Evolutionary conservation across 2,113 vertebrate genomes (phyloP), one percentile per base, ranked within the genome.

Genomic region (Eclectus roratus): DNA sequence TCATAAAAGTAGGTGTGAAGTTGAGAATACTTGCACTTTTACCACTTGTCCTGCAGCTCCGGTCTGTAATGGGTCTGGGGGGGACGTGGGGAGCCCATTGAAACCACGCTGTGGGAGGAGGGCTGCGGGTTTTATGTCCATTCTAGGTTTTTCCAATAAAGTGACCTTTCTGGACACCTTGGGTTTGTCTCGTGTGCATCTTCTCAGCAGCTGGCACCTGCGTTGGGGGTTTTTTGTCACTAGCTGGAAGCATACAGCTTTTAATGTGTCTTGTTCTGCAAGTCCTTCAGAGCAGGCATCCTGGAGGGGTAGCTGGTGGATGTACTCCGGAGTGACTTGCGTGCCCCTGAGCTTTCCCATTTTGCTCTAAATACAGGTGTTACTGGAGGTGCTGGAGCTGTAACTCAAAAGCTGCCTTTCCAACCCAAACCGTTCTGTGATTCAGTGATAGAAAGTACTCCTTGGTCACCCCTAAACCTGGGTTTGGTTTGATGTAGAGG

Each of bases 141-240:
- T 94, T 89, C 92, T 87, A 71, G 85, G 74, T 88, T 93, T 96
- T 94, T 82, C 90, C 92, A 98, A 98, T 98, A 98, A 98, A 98
- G 97, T 97, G 96, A 96, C 97, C 97, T 98, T 98, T 97, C 92
- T 85, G 88, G 96, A 96, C 73, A 25, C 58, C 41, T 35, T 6
- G 21, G 27, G 80, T 65, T 61, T 94, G 50, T 89, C 35, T 27
- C 25, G 8, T 37, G 47, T 70, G 63, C 28, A 21, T 49, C 41
- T 64, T 53, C 65, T 64, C 29, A 21, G 56, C 18, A 10, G 2
- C 39, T 52, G 58, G 8, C 28, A 41, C 43, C 8, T 44, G 6
- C 28, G 3, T 5, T 15, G 19, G 29, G 3, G 3, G 7, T 25
- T 20, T 60, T 53, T 10, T 56, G 21, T 55, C 17, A 2, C 19